Evolutionary conservation across 2,888 invertebrate genomes (phyloP).

Genomic region (Caenorhabditis becei): DNA sequence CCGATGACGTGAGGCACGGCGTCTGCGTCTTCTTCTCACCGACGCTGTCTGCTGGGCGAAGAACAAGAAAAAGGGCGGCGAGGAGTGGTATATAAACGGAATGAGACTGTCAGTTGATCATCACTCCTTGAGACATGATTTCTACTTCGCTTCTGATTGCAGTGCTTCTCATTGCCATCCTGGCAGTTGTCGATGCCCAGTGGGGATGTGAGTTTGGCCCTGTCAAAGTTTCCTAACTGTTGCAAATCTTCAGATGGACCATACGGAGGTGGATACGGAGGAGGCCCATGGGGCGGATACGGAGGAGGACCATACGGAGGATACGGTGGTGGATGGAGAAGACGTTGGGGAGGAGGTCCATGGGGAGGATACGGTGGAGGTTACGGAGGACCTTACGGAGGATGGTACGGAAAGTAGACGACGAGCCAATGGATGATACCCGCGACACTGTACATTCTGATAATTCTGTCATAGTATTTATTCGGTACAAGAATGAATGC

Average conservation of each 20-base stretch:
- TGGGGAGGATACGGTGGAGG: constrained; percentile 50
- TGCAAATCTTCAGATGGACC: constrained; percentile 33
- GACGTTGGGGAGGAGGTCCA: constrained; percentile 49
- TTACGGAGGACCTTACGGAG: constrained; percentile 40
- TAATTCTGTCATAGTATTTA: constrained; percentile 50
- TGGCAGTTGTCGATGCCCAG: constrained; percentile 60
- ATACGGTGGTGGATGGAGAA: constrained; percentile 51
- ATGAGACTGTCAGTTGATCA: constrained; percentile 38
- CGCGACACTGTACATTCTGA: constrained; percentile 34
- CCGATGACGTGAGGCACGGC: constrained; percentile 33
- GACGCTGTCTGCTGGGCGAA: constrained; percentile 31
- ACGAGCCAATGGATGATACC: neutral
- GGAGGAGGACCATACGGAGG: constrained; percentile 50
- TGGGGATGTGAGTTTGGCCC: constrained; percentile 52
- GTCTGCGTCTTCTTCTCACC: constrained; percentile 32
- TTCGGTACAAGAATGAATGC: constrained; percentile 43
- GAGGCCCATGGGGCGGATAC: constrained; percentile 45
- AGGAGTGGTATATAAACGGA: constrained; percentile 37
- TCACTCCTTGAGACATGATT: constrained; percentile 47
- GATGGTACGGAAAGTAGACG: constrained; percentile 55
- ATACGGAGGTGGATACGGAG: constrained; percentile 33
- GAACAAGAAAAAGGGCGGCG: constrained; percentile 59
- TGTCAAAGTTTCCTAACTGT: neutral
- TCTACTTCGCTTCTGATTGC: constrained; percentile 48
- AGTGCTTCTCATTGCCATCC: constrained; percentile 55